phyloP scores from a whole-genome alignment of 2,113 vertebrate genomes.

The Ptychochromis oligacanthus region DNA sequence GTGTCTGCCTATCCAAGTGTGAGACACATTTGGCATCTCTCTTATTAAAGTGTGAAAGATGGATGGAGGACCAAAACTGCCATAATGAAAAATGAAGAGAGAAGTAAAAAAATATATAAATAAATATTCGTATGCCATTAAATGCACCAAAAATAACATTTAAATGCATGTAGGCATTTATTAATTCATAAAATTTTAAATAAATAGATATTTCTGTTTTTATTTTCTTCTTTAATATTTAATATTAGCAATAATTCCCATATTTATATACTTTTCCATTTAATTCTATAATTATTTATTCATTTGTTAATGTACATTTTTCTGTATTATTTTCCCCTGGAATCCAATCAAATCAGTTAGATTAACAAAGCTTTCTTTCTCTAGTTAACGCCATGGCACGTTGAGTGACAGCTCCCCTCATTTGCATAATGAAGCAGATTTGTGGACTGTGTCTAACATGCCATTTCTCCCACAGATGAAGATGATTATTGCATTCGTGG shows the following conservation, averaged over 20 bases:
- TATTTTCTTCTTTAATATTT: too few species aligned
- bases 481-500: conserved; percentile 88
- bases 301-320: too few species aligned
- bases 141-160: background rate
- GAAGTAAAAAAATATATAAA: too few species aligned
- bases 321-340: too few species aligned
- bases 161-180: background rate
- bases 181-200: too few species aligned
- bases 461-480: conserved; percentile 87
- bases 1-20: background rate
- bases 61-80: too few species aligned
- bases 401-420: accelerated
- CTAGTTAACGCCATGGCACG: background rate
- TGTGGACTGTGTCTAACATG: background rate
- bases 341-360: background rate
- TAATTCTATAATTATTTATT: too few species aligned
- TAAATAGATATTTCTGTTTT: too few species aligned
- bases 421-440: background rate
- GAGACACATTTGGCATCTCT: background rate
- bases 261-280: too few species aligned
- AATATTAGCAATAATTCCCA: too few species aligned
- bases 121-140: background rate
- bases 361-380: background rate
- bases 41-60: too few species aligned
- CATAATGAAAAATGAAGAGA: too few species aligned